phyloP scores from a whole-genome alignment of 92 coral and sea anemone species.

The Phenganax stokvisi region DNA sequence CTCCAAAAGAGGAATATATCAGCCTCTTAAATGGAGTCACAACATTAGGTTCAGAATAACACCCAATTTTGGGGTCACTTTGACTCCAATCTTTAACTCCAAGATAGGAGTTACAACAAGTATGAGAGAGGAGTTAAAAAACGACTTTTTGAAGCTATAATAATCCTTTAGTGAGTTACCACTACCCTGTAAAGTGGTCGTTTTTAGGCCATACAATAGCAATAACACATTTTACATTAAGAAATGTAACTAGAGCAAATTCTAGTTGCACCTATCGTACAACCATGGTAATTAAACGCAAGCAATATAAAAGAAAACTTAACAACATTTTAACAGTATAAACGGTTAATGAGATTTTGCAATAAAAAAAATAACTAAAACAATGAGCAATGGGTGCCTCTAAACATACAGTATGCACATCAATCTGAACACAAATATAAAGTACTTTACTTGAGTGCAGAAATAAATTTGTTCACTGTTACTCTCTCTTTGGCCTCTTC shows the following conservation, averaged over 20 bases:
- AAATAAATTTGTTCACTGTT: background rate
- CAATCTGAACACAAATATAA: background rate
- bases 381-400: background rate
- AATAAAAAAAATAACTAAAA: background rate
- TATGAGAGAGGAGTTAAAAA: no score
- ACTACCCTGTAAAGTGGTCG: no score
- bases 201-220: background rate
- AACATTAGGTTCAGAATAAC: no score
- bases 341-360: background rate
- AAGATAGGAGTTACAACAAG: no score
- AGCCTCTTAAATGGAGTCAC: no score
- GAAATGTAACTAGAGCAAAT: background rate
- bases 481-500: conserved; percentile 11
- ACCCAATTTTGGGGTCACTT: no score
- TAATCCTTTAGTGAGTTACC: no score
- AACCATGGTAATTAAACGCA: background rate
- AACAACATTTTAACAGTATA: background rate
- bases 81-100: no score
- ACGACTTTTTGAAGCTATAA: no score
- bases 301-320: background rate
- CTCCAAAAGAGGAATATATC: no score
- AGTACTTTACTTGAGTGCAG: background rate
- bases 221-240: background rate
- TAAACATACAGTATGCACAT: no score
- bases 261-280: background rate